Conservation (phyloP, 2,888 invertebrate species). For the Chrysopilus asiliformis region DNA sequence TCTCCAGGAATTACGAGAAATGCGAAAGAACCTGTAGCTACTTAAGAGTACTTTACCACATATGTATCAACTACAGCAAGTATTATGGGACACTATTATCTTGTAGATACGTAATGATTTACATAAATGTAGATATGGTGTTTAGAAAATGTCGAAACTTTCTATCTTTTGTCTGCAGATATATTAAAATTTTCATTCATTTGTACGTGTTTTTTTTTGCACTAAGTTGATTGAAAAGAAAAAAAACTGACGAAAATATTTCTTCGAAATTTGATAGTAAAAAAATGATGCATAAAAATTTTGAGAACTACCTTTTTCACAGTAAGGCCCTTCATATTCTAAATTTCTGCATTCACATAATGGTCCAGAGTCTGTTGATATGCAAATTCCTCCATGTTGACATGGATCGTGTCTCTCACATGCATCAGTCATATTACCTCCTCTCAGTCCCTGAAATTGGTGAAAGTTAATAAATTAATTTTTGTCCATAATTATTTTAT, state of each 20-base stretch:
- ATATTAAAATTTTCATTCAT: neutral
- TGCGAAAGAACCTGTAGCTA: too few relatives aligned
- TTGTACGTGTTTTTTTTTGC: neutral
- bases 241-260: neutral
- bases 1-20: too few relatives aligned
- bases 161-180: neutral
- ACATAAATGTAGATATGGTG: too few relatives aligned
- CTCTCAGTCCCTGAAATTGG: conserved; percentile 40
- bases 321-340: conserved; percentile 86
- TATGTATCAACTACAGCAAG: too few relatives aligned
- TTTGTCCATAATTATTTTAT: too few relatives aligned
- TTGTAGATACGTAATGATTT: too few relatives aligned
- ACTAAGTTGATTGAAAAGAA: neutral
- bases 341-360: conserved; percentile 89
- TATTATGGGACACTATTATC: too few relatives aligned
- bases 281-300: too few relatives aligned
- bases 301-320: conserved; percentile 91
- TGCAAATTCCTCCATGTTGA: conserved; percentile 89
- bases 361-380: conserved; percentile 88
- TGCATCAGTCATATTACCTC: conserved; percentile 60
- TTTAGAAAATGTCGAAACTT: too few relatives aligned
- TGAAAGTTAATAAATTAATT: too few relatives aligned
- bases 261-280: too few relatives aligned
- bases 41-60: too few relatives aligned
- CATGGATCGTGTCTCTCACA: conserved; percentile 85